Percentiles rank a stretch among this genome's conserved stretches.
Conservation (phyloP, 2,113 vertebrate species). For the Dasyornis broadbenti region DNA sequence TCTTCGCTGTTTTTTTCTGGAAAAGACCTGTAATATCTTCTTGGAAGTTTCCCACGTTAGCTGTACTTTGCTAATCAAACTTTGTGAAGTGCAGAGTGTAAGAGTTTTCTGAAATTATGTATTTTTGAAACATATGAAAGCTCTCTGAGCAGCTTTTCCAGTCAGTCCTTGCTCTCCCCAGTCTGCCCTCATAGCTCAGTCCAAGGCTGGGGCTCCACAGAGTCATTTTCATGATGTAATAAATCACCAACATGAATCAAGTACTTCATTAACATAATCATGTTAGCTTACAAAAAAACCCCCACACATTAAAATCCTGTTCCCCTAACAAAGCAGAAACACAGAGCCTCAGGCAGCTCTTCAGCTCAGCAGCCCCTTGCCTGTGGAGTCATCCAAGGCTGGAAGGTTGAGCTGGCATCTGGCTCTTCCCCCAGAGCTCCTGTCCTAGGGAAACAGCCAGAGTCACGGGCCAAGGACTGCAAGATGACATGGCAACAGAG, state of each 20-base stretch:
- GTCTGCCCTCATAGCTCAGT: background rate
- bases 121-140: background rate
- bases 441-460: background rate
- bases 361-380: background rate
- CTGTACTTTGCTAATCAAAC: conserved; percentile 7
- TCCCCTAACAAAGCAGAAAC: background rate
- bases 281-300: background rate
- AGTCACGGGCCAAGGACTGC: background rate
- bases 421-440: background rate
- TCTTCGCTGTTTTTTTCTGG: conserved; percentile 21
- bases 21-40: conserved; percentile 21
- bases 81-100: background rate
- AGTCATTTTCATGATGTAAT: background rate
- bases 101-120: background rate
- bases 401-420: background rate
- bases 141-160: background rate
- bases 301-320: background rate
- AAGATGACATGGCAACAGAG: fast-evolving
- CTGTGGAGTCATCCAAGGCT: background rate
- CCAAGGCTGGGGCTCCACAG: background rate
- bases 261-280: background rate
- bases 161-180: background rate
- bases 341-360: background rate
- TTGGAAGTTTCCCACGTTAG: conserved; percentile 8
- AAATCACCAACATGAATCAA: background rate